Evolutionary conservation across 53 echinoderm and acorn worm species (phyloP), one percentile per base, ranked within the genome.

Genomic region (Henricia sp.): DNA sequence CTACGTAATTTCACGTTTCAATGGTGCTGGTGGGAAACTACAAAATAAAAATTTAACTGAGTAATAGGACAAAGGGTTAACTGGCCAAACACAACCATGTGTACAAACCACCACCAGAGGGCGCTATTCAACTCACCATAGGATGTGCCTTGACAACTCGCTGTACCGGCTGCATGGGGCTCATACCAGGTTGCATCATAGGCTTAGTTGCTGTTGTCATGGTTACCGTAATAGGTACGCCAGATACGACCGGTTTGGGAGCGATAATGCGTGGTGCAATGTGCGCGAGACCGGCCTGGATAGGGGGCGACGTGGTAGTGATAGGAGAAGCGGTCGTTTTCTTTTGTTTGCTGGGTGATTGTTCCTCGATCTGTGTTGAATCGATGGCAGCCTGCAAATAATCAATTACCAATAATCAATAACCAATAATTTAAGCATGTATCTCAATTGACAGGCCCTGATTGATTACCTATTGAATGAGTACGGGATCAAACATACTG

Each of bases 321-420:
- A 67, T 65, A 51, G 52, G 74, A 0, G 82, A 80, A 10, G 83
- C 83, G 36, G 88, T 51, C 29, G 83, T 89, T 77, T 94, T 94
- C 90, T 99, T 95, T 84, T 95, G 95, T 56, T 97, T 97, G 50
- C 82, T 89, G 33, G 93, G 94, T 14, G 91, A 91, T 56, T 93
- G 90, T 11, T 87, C 91, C 33, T 91, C 94, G 21, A 73, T 58
- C 90, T 91, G 68, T 74, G 89, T 50, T 77, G 92, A 63, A 67
- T 95, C 95, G 20, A 91, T 91, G 11, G 95, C 93, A 72, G 95
- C 95, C 95, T 95, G 63, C 6, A 25, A 19, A 1, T 38, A 60
- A 46, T 65, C 17, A 42, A 38, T 17, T 13, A 65, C 52, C 73
- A 29, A 83, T 33, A 57, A 34, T n/a, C 35, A 44, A 46, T 4